Evolutionary conservation across 2,113 vertebrate genomes (phyloP).

Genomic region (Jacana jacana): DNA sequence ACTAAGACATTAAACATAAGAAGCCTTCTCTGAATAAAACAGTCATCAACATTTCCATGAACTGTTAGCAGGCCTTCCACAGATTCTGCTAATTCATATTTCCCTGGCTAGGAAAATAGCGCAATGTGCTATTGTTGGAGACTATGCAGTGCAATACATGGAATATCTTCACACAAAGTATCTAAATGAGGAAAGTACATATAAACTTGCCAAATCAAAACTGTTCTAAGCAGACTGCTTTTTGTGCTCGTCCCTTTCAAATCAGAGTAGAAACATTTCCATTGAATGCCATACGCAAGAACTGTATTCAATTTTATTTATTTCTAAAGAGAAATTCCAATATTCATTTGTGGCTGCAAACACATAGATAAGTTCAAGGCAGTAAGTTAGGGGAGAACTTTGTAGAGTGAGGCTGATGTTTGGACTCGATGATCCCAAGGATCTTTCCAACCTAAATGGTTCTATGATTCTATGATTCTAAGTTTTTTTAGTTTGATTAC

Average conservation of each 20-base stretch:
- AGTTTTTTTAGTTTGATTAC: not conserved
- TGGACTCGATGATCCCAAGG: no score
- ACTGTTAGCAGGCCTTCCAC: not conserved
- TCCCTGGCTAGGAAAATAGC: not conserved
- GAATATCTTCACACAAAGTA: not conserved
- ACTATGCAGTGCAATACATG: accelerated
- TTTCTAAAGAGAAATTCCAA: not conserved
- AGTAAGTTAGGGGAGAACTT: no score
- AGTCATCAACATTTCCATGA: not conserved
- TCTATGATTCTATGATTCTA: no score
- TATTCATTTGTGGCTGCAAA: not conserved
- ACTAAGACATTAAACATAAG: not conserved
- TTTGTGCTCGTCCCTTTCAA: not conserved
- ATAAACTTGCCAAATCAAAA: not conserved
- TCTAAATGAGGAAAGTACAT: not conserved
- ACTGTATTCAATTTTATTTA: not conserved
- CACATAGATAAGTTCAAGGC: not conserved
- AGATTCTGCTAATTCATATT: not conserved
- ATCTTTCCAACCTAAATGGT: no score
- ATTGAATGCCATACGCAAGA: not conserved
- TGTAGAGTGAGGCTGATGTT: no score
- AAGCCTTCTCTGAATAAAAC: not conserved
- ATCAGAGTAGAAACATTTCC: not conserved
- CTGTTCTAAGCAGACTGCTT: not conserved
- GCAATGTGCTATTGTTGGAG: not conserved